Evolutionary conservation across 2,797 vertebrate genomes (phyloP).

Genomic region (Notolepis coatsorum): DNA sequence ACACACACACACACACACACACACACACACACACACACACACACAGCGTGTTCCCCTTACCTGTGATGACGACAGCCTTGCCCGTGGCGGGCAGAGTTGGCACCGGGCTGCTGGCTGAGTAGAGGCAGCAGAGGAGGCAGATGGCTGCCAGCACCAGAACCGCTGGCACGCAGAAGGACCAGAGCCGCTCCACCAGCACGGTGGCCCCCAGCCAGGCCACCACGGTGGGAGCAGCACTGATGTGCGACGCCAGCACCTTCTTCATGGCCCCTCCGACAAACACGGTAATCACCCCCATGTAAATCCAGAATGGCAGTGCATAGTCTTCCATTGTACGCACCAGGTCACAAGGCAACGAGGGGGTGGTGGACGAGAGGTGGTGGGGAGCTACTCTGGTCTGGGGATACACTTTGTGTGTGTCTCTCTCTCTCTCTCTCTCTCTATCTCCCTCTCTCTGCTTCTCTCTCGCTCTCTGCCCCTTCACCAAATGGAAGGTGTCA

Average conservation of each 20-base stretch:
- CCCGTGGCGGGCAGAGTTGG: conserved; percentile 57
- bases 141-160: conserved; percentile 61
- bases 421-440: conserved; percentile 14
- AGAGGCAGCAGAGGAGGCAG: conserved; percentile 62
- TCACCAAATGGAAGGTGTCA: neutral
- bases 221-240: conserved; percentile 68
- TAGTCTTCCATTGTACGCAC: conserved; percentile 76
- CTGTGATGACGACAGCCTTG: conserved; percentile 82
- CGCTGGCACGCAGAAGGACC: conserved; percentile 70
- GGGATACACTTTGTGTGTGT: too few species aligned
- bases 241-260: conserved; percentile 72
- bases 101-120: conserved; percentile 32
- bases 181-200: conserved; percentile 75
- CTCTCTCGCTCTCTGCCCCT: neutral
- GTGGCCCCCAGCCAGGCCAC: conserved; percentile 79
- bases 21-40: neutral
- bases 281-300: conserved; percentile 70
- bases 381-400: conserved; percentile 3
- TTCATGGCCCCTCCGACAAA: conserved; percentile 73
- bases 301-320: conserved; percentile 79
- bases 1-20: neutral
- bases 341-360: too few species aligned
- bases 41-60: conserved; percentile 58
- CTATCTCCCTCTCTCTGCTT: neutral
- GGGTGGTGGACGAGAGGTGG: neutral